Evolutionary conservation across 2,113 vertebrate genomes (phyloP), one percentile per base, ranked within the genome.

Genomic region (Arenaria interpres): DNA sequence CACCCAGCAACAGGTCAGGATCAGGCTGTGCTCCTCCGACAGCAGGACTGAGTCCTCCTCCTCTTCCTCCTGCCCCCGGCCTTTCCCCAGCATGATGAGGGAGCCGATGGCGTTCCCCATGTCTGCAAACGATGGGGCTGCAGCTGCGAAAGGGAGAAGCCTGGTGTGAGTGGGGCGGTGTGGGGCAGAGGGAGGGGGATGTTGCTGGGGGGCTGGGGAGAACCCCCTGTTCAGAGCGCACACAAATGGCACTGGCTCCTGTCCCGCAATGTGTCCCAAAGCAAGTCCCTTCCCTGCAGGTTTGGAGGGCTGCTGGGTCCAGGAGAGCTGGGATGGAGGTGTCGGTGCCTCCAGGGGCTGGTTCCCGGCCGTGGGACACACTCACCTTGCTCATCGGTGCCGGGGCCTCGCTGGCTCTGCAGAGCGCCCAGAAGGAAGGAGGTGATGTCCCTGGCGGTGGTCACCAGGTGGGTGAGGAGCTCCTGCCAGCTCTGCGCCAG

Each of bases 1-100:
- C 53, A 99, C 99, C 99, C 99, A 99, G 97, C 99, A 99, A 96
- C 99, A 99, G 8, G 99, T 99, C 94, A 99, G 98, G 62, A 99
- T 97, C 64, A 99, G 98, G 93, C 97, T 98, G 97, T 99, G 99
- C 22, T 99, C 99, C 73, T 99, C 98, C 1, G 99, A 98, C 14
- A 99, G 97, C 75, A 99, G 97, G 66, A 99, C 60, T 7, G 98
- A 95, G 50, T 98, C 98, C 8, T 97, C 97, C 27, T 80, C 51
- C 56, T n/a, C 93, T 25, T 98, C 97, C 60, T 91, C 96, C 68
- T 91, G 97, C 4, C 96, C 92, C 6, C 9, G 81, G 19, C 91
- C 95, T 46, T 96, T 97, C 13, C 97, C 96, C 66, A 98, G 96
- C 35, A 84, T 97, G 91, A 99, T 99, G 35, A 99, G 95, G 73